phyloP scores from a whole-genome alignment of 2,888 invertebrate species.

The Macropis europaea region DNA sequence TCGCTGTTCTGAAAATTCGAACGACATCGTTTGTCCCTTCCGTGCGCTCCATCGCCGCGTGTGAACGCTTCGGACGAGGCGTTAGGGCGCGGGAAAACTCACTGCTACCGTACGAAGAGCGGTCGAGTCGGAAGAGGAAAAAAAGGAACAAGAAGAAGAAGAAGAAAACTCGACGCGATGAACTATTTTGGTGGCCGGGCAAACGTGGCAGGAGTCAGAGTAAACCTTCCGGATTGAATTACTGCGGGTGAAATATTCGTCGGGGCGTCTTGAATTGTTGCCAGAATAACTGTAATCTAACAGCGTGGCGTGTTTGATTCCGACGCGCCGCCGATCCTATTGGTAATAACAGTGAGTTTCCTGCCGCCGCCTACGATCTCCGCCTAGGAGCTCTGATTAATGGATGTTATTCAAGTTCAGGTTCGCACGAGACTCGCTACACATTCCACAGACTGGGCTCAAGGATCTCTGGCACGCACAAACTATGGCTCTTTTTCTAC shows the following conservation, averaged over 20 bases:
- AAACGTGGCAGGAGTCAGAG: constrained; percentile 23
- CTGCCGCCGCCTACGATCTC: neutral
- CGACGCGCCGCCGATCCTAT: constrained; percentile 3
- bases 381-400: constrained; percentile 29
- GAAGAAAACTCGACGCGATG: neutral
- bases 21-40: neutral
- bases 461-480: constrained; percentile 25
- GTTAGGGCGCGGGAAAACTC: neutral
- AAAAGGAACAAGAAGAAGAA: neutral
- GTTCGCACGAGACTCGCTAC: constrained; percentile 37
- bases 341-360: constrained; percentile 24
- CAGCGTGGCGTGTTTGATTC: constrained; percentile 5
- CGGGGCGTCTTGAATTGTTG: constrained; percentile 51
- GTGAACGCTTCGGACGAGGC: neutral
- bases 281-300: constrained; percentile 50
- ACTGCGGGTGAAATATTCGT: constrained; percentile 23
- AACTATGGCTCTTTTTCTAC: neutral
- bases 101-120: neutral
- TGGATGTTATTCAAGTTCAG: constrained; percentile 32
- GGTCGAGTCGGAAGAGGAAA: neutral
- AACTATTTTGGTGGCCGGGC: constrained; percentile 41
- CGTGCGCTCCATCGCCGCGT: neutral
- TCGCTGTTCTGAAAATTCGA: constrained; percentile 47
- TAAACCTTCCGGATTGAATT: constrained; percentile 38
- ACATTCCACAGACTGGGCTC: constrained; percentile 47